phyloP scores from a whole-genome alignment of 92 coral and sea anemone species.

The Siderastrea siderea region DNA sequence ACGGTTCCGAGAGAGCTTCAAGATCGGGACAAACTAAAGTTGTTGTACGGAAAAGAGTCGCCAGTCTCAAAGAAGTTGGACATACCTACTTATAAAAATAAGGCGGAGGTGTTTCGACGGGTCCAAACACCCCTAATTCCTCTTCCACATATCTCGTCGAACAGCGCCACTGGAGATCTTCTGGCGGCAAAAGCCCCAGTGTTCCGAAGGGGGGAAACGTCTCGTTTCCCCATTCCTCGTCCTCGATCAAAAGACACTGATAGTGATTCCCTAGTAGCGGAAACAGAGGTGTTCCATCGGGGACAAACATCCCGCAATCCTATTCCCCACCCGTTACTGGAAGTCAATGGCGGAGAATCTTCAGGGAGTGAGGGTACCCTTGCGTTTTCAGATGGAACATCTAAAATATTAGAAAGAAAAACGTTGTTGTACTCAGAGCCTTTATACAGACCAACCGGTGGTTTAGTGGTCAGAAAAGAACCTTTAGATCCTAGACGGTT shows the following conservation, averaged over 20 bases:
- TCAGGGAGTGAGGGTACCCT: neutral
- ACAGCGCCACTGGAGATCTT: neutral
- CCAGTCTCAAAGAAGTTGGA: neutral
- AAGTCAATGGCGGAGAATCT: neutral
- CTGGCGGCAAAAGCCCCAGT: neutral
- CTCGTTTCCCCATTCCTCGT: neutral
- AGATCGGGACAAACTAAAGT: neutral
- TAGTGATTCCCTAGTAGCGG: neutral
- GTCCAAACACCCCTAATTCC: neutral
- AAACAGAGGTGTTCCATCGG: neutral
- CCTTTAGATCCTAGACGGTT: constrained; percentile 29
- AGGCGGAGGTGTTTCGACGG: neutral
- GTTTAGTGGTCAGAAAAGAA: neutral
- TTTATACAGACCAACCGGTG: constrained; percentile 23
- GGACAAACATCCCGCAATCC: constrained; percentile 12
- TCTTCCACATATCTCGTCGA: neutral
- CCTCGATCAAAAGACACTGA: neutral
- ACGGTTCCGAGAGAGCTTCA: constrained; percentile 14
- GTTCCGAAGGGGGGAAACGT: neutral
- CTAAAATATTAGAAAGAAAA: constrained; percentile 28
- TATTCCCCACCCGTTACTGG: constrained; percentile 32
- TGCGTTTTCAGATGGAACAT: constrained; percentile 6
- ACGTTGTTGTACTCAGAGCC: constrained; percentile 48
- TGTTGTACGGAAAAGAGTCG: neutral
- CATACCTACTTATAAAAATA: neutral